These are phyloP conservation scores for Typhlichthys eigenmanni DNA, from an alignment of 2,797 vertebrate genomes.

Conservation along the genomic window DNA sequence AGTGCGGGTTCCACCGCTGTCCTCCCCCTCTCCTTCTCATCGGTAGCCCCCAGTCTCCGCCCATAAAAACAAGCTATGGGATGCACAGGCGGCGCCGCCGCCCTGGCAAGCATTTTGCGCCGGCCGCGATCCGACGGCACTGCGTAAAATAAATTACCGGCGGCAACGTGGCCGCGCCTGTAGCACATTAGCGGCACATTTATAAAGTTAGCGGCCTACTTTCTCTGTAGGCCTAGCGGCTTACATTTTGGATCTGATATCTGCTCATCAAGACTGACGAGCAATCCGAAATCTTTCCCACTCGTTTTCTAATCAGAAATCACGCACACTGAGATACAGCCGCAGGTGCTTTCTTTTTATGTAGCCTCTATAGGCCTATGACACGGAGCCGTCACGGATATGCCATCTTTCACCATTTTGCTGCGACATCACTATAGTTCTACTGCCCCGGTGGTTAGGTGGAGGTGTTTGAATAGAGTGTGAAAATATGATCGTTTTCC, in stretches of 20 bases:
- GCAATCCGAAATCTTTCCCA: background rate
- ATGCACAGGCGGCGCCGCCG: slow-evolving; percentile 44
- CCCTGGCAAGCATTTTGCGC: no score
- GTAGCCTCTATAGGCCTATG: background rate
- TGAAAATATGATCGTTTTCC: slow-evolving; percentile 11
- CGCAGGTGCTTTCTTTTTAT: background rate
- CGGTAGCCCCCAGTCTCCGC: slow-evolving; percentile 24
- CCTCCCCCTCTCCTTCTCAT: slow-evolving; percentile 45
- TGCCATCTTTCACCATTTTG: slow-evolving; percentile 28
- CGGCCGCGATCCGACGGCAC: slow-evolving; percentile 60
- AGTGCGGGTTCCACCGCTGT: slow-evolving; percentile 75
- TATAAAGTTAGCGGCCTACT: slow-evolving; percentile 17
- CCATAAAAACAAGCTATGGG: slow-evolving; percentile 34
- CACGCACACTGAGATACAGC: background rate
- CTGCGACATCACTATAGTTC: slow-evolving; percentile 41
- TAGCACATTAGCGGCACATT: slow-evolving; percentile 35
- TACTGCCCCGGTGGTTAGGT: slow-evolving; percentile 13
- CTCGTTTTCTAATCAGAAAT: no score
- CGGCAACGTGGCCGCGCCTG: slow-evolving; percentile 24
- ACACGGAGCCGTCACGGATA: slow-evolving; percentile 10
- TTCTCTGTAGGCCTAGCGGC: no score
- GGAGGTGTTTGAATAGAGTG: background rate
- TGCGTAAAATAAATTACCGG: slow-evolving; percentile 35
- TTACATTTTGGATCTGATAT: slow-evolving; percentile 7
- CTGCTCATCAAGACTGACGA: background rate